phyloP scores from a whole-genome alignment of 2,113 vertebrate genomes.

The Fulmarus glacialis region DNA sequence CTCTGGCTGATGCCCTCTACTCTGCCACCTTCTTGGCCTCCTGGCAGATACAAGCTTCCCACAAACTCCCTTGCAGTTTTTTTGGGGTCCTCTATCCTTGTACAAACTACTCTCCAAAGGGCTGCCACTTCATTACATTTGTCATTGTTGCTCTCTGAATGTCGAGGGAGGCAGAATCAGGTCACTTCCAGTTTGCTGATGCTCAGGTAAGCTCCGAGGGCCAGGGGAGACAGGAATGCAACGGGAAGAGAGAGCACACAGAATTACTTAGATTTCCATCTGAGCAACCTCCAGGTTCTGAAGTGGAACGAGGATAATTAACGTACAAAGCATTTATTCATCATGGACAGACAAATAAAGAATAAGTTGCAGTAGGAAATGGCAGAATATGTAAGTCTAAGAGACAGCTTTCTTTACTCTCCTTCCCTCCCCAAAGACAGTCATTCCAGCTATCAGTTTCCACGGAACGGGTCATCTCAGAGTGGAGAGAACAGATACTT shows the following conservation, averaged over 20 bases:
- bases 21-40: not conserved
- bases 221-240: not conserved
- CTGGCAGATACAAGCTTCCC: not conserved
- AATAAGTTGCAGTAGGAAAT: not conserved
- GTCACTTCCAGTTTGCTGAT: not conserved
- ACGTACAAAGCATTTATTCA: not conserved
- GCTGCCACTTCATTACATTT: not conserved
- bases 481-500: not conserved
- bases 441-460: not conserved
- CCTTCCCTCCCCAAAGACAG: not conserved
- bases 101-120: not conserved
- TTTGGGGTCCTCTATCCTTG: not conserved
- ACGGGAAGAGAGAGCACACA: not conserved
- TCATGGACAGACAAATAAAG: not conserved
- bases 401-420: not conserved
- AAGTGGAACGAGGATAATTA: not conserved
- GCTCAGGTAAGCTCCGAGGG: not conserved
- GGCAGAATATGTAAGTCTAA: not conserved
- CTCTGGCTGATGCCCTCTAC: not conserved
- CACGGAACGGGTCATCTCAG: not conserved
- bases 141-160: not conserved
- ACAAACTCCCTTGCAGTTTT: not conserved
- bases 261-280: not conserved
- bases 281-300: not conserved
- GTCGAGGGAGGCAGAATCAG: not conserved